Evolutionary conservation across 2,113 vertebrate genomes (phyloP).

Genomic region (Neoarius graeffei): DNA sequence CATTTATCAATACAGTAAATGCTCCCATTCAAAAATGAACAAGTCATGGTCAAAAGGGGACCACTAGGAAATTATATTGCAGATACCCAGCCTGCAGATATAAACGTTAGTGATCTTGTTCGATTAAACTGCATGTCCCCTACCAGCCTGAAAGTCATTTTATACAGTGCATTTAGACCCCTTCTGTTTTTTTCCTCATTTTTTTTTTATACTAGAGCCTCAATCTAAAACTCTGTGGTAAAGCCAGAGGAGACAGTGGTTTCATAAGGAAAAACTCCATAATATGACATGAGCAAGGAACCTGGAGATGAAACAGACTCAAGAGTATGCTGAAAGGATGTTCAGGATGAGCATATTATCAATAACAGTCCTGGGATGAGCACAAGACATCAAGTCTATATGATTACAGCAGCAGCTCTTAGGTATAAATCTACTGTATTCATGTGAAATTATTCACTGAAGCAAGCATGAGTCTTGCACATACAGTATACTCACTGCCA

Average conservation of each 20-base stretch:
- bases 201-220: background rate
- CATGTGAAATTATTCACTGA: background rate
- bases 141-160: background rate
- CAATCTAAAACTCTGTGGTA: background rate
- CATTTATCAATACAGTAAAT: conserved; percentile 42
- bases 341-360: background rate
- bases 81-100: background rate
- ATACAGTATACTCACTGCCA: no score
- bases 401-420: background rate
- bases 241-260: background rate
- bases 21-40: conserved; percentile 41
- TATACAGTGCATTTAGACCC: background rate
- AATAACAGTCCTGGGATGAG: background rate
- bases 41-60: conserved; percentile 36
- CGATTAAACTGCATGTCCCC: conserved; percentile 1
- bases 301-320: background rate
- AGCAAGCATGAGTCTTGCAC: background rate
- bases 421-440: background rate
- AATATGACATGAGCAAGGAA: background rate
- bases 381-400: background rate
- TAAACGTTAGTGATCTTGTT: conserved; percentile 19
- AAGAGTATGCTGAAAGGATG: background rate
- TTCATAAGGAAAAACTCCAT: background rate
- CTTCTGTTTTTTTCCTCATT: background rate
- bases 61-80: conserved; percentile 31